Base-by-base conservation (phyloP, 2,888 invertebrate species). In the Plagodis pulveraria region DNA sequence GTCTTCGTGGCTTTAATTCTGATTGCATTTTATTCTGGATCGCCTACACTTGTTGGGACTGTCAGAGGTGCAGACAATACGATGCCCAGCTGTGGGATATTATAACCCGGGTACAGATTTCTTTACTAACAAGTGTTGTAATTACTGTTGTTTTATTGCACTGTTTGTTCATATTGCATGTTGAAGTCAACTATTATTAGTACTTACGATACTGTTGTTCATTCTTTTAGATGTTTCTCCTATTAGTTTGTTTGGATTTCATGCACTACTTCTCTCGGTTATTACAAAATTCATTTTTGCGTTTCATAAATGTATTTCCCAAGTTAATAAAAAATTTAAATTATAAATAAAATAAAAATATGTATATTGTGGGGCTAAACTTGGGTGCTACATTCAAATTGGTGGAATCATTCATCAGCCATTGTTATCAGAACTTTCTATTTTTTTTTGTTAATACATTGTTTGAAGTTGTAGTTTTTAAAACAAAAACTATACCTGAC, bases 81-180 rank as follows among this genome's bases (percentile, higher is more conserved):
- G 54, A 51, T 57, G 48, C 43, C 62, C 62, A 36, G 53, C 54
- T 5, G 57, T 62, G 54, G 62, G 62, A 54, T 57, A 57, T 57
- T 62, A 62, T 52, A 60, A 60, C 35, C 11, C 60, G 32, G 60
- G 60, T 60, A 60, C 60, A 56, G 6, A 56, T 56, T 53, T 60
- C 48, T 55, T 5, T 56, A 60, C 22, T 22, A 22, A 22, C 22
- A 22, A 52, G 10, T 40, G 10, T 50, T 50, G 36, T 40, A 34
- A 35, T 42, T 58, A 32, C 43, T 40, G 44, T 56, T 45, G 32
- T 12, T 33, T 50, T 42, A 33, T 10, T 50, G 43, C 51, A 48
- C 51, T 52, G 0, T 50, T 45, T 11, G 32, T 51, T 60, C 41
- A 33, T 56, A 49, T 60, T 53, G 60, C 60, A 60, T 60, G 60